Evolutionary conservation across 2,888 invertebrate genomes (phyloP), one percentile per base, ranked within the genome.

Genomic region (Tetrapedia diversipes): DNA sequence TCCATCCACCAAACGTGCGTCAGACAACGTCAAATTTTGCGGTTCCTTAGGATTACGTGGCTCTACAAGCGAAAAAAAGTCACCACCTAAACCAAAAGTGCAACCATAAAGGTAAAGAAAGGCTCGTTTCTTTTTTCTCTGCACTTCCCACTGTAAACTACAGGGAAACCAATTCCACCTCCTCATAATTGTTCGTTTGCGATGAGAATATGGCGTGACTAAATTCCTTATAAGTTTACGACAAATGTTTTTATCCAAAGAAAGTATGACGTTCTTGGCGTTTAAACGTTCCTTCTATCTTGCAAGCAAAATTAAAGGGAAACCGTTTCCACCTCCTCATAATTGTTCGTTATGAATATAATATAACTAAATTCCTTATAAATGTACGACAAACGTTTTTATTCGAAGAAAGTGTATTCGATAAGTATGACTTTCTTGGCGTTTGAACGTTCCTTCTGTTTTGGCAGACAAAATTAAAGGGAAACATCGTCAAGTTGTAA

Each of bases 21-120:
- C 86, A 45, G 84, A 86, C 19, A 95, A 93, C 70, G 92, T 93
- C 85, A 96, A 91, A 89, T 94, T 93, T 90, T 94, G 92, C 0
- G 95, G 95, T 11, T 93, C 92, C 8, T 93, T 93, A 0, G 95
- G 95, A 7, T 95, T 94, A 56, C 94, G 92, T 0, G 95, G 95
- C 39, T 93, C 93, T 93, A 79, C 53, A 70, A 64, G 16, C 16
- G 32, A 32, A 0, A 70, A 43, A 16, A 45, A 51, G 29, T 39
- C 41, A 4, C 19, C n/a, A 2, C 22, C 2, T 41, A 16, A 59
- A 71, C 60, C 3, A 14, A 27, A 45, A 54, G 54, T n/a, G 16
- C 4, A 24, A 2, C 24, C 37, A 22, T 29, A n/a, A n/a, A n/a
- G 4, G 22, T 14, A 41, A 39, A 24, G 47, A 49, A 27, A 8